phyloP scores from a whole-genome alignment of 2,113 vertebrate genomes.

The Petroica traversi region DNA sequence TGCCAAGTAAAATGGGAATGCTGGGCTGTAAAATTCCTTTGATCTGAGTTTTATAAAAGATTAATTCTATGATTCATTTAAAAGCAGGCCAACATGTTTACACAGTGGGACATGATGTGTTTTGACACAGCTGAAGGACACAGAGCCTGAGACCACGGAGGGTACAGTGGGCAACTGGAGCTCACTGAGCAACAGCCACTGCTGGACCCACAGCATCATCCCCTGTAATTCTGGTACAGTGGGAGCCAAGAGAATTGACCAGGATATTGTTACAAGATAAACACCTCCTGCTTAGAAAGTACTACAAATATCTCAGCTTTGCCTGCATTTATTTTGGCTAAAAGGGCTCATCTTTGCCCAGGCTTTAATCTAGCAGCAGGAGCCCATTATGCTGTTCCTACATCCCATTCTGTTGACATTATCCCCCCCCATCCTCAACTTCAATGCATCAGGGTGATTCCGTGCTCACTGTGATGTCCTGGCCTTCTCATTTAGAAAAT shows the following conservation, averaged over 20 bases:
- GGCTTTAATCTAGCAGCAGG: constrained; percentile 64
- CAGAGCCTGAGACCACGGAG: accelerated
- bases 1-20: not conserved
- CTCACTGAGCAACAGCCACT: not conserved
- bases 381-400: constrained; percentile 10
- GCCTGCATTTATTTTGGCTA: constrained; percentile 10
- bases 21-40: not conserved
- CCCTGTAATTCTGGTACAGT: not conserved
- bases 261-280: constrained; percentile 29
- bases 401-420: not conserved
- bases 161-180: not conserved
- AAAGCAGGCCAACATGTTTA: not conserved
- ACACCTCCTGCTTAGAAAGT: constrained; percentile 42
- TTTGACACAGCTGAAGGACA: not conserved
- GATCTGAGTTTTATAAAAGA: not conserved
- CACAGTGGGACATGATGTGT: accelerated
- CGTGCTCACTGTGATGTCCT: not conserved
- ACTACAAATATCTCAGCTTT: not conserved
- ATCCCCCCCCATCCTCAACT: not conserved
- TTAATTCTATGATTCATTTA: not conserved
- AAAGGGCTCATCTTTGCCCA: constrained; percentile 7
- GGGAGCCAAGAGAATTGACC: not conserved
- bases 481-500: not conserved
- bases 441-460: not conserved
- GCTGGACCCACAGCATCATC: not conserved